These are phyloP conservation scores for Dinothrombium tinctorium DNA, from an alignment of 1,140 invertebrate species.

Conservation along the genomic window DNA sequence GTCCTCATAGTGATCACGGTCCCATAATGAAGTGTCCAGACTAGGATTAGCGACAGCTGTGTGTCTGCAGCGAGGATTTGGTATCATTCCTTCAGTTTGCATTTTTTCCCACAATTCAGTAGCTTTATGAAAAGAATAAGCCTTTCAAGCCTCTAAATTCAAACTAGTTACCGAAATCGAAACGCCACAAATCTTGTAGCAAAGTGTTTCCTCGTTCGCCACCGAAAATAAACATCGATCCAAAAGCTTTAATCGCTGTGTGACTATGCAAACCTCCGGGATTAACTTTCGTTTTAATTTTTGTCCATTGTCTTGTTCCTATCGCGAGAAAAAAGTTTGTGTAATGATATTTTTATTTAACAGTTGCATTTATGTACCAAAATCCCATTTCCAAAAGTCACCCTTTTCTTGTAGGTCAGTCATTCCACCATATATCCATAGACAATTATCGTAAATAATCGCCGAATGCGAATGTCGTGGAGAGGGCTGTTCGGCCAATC, in stretches of 20 bases:
- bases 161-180: constrained; percentile 44
- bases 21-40: constrained; percentile 6
- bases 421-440: constrained; percentile 76
- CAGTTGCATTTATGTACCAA: constrained; percentile 21
- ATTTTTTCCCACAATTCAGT: constrained; percentile 52
- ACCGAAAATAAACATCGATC: constrained; percentile 57
- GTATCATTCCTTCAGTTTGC: constrained; percentile 36
- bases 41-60: constrained; percentile 17
- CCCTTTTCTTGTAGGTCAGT: constrained; percentile 50
- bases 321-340: constrained; percentile 9
- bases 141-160: not conserved
- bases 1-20: constrained; percentile 6
- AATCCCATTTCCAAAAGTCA: constrained; percentile 66
- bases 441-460: constrained; percentile 43
- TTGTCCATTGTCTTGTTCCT: constrained; percentile 38
- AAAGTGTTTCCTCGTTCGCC: constrained; percentile 45
- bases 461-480: constrained; percentile 61
- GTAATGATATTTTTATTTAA: not conserved
- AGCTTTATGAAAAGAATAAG: constrained; percentile 22
- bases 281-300: constrained; percentile 29
- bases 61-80: constrained; percentile 39
- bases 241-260: constrained; percentile 46
- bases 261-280: constrained; percentile 58
- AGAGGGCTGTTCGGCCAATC: constrained; percentile 27
- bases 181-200: constrained; percentile 59